These are phyloP conservation scores for Brachionus koreanus DNA, from an alignment of 1,140 invertebrate species.

Conservation along the genomic window DNA sequence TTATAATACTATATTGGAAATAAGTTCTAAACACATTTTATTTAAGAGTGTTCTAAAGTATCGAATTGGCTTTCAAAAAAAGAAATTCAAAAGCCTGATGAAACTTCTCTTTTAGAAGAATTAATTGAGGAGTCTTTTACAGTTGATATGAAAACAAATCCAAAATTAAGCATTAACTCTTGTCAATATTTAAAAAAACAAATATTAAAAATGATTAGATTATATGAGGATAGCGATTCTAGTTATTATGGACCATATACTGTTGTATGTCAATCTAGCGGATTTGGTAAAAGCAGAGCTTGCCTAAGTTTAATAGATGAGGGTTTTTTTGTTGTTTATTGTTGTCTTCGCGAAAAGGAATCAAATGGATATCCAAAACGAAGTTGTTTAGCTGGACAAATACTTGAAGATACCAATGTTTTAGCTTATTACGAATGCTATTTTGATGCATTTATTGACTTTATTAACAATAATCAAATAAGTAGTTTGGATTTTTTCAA, in stretches of 20 bases:
- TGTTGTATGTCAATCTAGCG: background rate
- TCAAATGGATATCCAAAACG: background rate
- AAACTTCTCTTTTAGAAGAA: background rate
- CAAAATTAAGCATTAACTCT: background rate
- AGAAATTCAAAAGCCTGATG: background rate
- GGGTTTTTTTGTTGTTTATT: background rate
- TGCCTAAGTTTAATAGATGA: background rate
- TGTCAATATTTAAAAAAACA: background rate
- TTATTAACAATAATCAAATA: background rate
- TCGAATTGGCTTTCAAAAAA: background rate
- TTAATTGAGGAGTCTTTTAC: background rate
- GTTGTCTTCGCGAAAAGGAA: background rate
- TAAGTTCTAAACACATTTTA: background rate
- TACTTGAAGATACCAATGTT: background rate
- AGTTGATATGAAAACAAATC: background rate
- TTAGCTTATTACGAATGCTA: background rate
- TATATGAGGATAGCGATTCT: background rate
- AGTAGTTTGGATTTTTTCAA: background rate
- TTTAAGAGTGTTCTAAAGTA: background rate
- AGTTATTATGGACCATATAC: slow-evolving; percentile 3
- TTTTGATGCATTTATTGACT: background rate
- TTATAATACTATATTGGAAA: background rate
- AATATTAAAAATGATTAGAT: no score
- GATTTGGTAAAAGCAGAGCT: background rate
- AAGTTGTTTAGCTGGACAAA: background rate